These are phyloP conservation scores for Melanerpes aurifrons DNA, from an alignment of 2,113 vertebrate genomes.

Conservation along the genomic window DNA sequence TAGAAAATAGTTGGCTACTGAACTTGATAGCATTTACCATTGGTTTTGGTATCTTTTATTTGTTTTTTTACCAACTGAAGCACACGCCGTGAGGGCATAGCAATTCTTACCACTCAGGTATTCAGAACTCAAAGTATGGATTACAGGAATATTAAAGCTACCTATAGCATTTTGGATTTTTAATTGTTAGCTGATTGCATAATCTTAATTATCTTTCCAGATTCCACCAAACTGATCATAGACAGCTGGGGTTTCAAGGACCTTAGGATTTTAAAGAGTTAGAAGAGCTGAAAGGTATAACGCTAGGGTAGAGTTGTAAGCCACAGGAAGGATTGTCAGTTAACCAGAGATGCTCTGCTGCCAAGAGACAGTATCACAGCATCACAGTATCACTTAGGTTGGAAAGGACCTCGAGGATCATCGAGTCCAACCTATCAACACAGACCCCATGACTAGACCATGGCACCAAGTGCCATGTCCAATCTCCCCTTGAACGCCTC, in stretches of 20 bases:
- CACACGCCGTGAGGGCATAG: neutral
- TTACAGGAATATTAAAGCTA: neutral
- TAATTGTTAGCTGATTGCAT: neutral
- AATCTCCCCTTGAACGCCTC: too few relatives aligned
- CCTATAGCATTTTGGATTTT: neutral
- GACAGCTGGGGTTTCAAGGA: neutral
- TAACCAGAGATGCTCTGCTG: neutral
- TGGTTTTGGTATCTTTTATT: neutral
- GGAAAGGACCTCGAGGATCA: too few relatives aligned
- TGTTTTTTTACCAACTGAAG: neutral
- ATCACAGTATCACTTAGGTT: too few relatives aligned
- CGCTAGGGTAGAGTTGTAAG: neutral
- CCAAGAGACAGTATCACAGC: too few relatives aligned
- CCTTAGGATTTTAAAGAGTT: too few relatives aligned
- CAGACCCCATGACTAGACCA: too few relatives aligned
- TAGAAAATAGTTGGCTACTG: neutral
- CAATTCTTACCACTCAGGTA: neutral
- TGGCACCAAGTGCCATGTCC: too few relatives aligned
- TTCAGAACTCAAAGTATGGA: neutral
- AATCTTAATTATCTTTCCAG: neutral
- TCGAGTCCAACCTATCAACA: too few relatives aligned
- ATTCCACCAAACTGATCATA: accelerated
- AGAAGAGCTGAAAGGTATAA: neutral
- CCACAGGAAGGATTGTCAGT: neutral
- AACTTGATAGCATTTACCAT: neutral